Percentiles rank a stretch among this genome's conserved stretches.
phyloP scores from a whole-genome alignment of 2,888 invertebrate species.

The Incurvaria masculella region DNA sequence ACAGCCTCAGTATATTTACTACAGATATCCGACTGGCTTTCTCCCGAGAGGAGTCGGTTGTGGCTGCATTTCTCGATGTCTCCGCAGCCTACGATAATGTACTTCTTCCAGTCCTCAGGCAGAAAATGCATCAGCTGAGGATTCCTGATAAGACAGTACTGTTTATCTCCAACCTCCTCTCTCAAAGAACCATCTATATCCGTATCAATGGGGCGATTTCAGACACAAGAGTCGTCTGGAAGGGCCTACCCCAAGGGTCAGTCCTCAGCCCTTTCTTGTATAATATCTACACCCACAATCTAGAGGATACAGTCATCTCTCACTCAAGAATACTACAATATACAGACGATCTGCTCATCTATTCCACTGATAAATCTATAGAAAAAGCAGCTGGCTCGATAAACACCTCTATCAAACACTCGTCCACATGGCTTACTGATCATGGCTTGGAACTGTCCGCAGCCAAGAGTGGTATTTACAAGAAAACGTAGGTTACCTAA shows the following conservation, averaged over 20 bases:
- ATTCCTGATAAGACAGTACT: constrained; percentile 7
- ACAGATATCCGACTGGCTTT: constrained; percentile 3
- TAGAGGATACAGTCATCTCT: constrained; percentile 2
- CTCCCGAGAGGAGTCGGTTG: constrained; percentile 3
- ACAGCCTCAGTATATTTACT: constrained; percentile 16
- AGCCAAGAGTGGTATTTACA: background rate
- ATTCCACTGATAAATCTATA: constrained; percentile 1
- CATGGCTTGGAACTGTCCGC: background rate
- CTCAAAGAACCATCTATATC: background rate
- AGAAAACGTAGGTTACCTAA: background rate
- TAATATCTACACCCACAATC: constrained; percentile 11
- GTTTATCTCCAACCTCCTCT: background rate
- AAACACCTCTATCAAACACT: constrained; percentile 1
- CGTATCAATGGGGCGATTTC: background rate
- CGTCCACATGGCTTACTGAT: background rate
- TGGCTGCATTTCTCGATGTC: constrained; percentile 14
- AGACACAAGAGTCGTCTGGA: background rate
- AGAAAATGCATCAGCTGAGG: constrained; percentile 11
- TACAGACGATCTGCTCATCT: constrained; percentile 13
- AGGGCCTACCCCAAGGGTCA: constrained; percentile 16
- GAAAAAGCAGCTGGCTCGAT: background rate
- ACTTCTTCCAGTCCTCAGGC: constrained; percentile 15
- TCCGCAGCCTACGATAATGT: constrained; percentile 16
- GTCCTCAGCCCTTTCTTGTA: constrained; percentile 15
- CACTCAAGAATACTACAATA: constrained; percentile 11